phyloP scores from a whole-genome alignment of 2,797 vertebrate species.

The Semotilus atromaculatus region DNA sequence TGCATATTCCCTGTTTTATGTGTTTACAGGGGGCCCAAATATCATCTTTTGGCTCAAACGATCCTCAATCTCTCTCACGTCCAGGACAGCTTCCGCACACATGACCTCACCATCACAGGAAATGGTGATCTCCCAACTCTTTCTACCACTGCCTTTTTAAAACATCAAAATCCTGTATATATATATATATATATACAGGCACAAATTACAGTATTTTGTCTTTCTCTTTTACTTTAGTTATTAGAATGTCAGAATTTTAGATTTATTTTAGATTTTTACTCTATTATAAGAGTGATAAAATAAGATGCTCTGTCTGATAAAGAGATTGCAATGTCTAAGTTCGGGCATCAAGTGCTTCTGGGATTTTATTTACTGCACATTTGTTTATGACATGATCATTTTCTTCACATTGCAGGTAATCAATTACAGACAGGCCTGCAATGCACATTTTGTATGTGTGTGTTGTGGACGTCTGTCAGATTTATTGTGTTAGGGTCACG shows the following conservation, averaged over 20 bases:
- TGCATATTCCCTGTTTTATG: constrained; percentile 21
- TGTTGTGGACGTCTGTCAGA: constrained; percentile 23
- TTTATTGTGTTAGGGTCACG: constrained; percentile 46
- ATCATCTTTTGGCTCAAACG: constrained; percentile 89
- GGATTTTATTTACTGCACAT: constrained; percentile 26
- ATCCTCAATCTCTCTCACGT: constrained; percentile 84
- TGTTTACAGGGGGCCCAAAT: constrained; percentile 86
- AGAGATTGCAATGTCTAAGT: neutral
- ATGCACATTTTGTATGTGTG: constrained; percentile 17
- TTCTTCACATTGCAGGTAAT: constrained; percentile 56
- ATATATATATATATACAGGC: no score
- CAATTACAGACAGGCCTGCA: constrained; percentile 30
- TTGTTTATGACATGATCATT: constrained; percentile 47
- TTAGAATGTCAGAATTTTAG: neutral
- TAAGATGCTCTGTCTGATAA: neutral
- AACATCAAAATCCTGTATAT: neutral
- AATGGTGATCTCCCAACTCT: constrained; percentile 79
- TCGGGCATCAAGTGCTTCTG: constrained; percentile 42
- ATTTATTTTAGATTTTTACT: neutral
- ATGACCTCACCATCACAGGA: constrained; percentile 87
- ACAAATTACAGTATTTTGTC: neutral
- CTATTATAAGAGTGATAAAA: neutral
- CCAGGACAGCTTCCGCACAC: constrained; percentile 93
- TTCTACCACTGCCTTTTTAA: neutral
- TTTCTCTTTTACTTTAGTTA: neutral